Evolutionary conservation across 2,888 invertebrate genomes (phyloP).

Genomic region (Polyommatus iphigenia): DNA sequence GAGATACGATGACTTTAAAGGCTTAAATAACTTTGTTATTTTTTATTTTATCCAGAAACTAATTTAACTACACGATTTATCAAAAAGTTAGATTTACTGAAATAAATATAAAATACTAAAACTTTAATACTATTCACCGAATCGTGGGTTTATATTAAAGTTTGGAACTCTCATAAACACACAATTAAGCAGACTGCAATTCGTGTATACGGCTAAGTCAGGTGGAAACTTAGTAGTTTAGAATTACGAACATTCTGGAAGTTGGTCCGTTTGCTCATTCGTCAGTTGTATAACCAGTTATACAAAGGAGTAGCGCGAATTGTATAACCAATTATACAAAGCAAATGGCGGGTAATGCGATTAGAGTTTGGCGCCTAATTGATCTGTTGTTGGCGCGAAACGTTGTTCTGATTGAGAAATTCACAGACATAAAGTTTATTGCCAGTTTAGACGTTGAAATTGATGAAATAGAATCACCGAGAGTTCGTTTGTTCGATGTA

Average conservation of each 20-base stretch:
- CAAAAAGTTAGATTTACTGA: too few species aligned
- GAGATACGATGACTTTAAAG: too few species aligned
- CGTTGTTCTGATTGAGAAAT: background rate
- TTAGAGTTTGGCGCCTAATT: constrained; percentile 22
- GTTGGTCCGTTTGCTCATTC: constrained; percentile 12
- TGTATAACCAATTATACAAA: constrained; percentile 14
- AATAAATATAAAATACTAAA: too few species aligned
- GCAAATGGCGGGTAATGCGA: constrained; percentile 18
- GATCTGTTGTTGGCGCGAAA: constrained; percentile 25
- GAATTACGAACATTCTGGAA: background rate
- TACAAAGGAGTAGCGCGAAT: constrained; percentile 5
- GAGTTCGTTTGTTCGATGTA: background rate
- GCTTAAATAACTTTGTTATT: too few species aligned
- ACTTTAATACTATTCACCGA: background rate
- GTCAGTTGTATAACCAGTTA: background rate
- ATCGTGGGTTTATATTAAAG: background rate
- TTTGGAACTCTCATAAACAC: background rate
- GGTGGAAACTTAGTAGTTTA: constrained; percentile 3
- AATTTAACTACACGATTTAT: too few species aligned
- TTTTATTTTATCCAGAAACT: too few species aligned
- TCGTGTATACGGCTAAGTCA: background rate
- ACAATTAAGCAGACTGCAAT: constrained; percentile 16
- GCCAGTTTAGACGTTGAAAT: background rate
- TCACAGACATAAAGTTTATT: background rate
- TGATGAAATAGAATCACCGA: background rate